Evolutionary conservation across 2,888 invertebrate species (phyloP), one percentile per base, ranked within the genome.

Genomic region (Hemicrepidius hirtus): DNA sequence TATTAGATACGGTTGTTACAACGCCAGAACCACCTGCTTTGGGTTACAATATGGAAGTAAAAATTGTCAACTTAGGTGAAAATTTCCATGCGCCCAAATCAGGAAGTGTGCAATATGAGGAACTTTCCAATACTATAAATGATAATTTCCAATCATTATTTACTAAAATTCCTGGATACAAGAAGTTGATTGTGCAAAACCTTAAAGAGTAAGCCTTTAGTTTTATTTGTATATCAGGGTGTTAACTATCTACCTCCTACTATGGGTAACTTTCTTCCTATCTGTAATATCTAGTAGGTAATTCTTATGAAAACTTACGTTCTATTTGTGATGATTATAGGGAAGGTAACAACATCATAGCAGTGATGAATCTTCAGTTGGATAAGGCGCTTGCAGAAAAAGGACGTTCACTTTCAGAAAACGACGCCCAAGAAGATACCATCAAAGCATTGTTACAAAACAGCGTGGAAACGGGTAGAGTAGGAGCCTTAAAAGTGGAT

Each of bases 401-500:
- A 75, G 87, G 87, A 2, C 88, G 90, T 12, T 87, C 90, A 0
- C 85, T 90, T 7, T 76, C 77, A 1, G 80, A 83, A 46, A 80
- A 80, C 20, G 75, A 73, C 16, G 50, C 60, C 18, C 83, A 82
- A 57, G 83, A 85, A 64, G 83, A 84, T 41, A 79, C 83, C 68
- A 79, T 86, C 80, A 89, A 92, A 82, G 86, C 90, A 24, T 90
- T 91, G 0, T 87, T 97, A 1, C 86, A 90, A 72, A 93, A 94
- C 46, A 93, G 93, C 9, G 88, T 97, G 0, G 88, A 91, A 1
- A 89, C 88, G 0, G 96, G 96, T 4, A 89, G 89, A 80, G 92
- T 96, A 6, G 97, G 96, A 0, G 92, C 93, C 32, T 85, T 97
- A 0, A 92, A 91, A 21, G 92, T 97, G 0, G 96, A 97, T 85